A percentile compares a stretch with the other conserved stretches of the same genome.
Conservation (phyloP, 2,888 invertebrate species). For the Rhamnusium bicolor region DNA sequence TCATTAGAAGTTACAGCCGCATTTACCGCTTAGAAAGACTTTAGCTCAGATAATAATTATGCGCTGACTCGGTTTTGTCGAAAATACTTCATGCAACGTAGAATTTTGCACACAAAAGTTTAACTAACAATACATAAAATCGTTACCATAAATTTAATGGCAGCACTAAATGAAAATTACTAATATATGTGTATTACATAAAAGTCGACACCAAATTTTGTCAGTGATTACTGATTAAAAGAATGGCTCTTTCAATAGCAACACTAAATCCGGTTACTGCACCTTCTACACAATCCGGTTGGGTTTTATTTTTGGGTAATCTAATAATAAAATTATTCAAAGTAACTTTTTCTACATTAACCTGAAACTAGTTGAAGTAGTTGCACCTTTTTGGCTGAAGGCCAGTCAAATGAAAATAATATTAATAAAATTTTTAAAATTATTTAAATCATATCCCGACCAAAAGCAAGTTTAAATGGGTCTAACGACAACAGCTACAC, state of each 20-base stretch:
- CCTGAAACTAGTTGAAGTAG: background rate
- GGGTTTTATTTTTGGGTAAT: background rate
- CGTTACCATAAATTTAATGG: background rate
- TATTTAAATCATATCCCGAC: background rate
- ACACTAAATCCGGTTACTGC: background rate
- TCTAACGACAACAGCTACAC: too few species aligned
- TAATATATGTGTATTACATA: background rate
- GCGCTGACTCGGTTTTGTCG: background rate
- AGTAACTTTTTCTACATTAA: background rate
- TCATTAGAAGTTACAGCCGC: constrained; percentile 19
- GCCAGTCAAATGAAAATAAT: background rate
- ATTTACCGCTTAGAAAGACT: background rate
- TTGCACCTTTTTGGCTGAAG: background rate
- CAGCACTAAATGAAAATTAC: background rate
- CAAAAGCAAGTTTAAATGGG: too few species aligned
- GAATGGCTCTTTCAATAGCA: background rate
- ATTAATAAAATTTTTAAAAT: background rate
- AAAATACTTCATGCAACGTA: constrained; percentile 2
- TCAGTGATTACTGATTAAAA: background rate
- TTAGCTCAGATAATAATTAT: constrained; percentile 11
- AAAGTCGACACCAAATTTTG: background rate
- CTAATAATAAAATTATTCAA: background rate
- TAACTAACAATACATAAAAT: background rate
- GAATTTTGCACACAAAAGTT: background rate
- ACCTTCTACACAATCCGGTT: background rate